Evolutionary conservation across 2,888 invertebrate genomes (phyloP).

Genomic region (Ptilodon capucinus): DNA sequence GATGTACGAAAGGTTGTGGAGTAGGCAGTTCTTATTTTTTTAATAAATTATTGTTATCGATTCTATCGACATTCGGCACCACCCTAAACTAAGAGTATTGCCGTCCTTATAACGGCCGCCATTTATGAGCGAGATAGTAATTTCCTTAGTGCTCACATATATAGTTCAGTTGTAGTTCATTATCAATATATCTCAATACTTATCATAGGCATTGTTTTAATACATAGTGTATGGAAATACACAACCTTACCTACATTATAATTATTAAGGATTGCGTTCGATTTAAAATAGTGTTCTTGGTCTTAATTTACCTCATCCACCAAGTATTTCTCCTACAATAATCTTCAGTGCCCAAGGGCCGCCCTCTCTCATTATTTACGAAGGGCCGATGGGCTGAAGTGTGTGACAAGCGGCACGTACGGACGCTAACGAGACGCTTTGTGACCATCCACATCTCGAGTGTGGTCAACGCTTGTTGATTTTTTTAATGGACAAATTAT

Average conservation of each 20-base stretch:
- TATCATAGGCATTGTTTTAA: no score
- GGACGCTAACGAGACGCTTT: constrained; percentile 81
- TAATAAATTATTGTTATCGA: no score
- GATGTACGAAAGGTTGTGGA: constrained; percentile 37
- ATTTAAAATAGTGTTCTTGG: no score
- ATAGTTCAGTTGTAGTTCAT: no score
- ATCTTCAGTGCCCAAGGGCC: constrained; percentile 51
- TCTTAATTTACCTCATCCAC: constrained; percentile 43
- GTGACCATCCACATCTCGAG: constrained; percentile 74
- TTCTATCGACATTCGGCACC: no score
- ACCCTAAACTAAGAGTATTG: background rate
- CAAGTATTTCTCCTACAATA: constrained; percentile 32
- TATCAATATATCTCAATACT: no score
- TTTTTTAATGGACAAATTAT: constrained; percentile 81
- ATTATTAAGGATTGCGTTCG: no score
- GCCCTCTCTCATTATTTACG: constrained; percentile 80
- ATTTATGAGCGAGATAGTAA: no score
- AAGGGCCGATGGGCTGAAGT: constrained; percentile 79
- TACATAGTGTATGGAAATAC: no score
- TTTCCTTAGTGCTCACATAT: no score
- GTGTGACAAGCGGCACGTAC: constrained; percentile 81
- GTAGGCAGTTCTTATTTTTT: constrained; percentile 11
- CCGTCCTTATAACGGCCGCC: no score
- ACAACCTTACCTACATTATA: no score
- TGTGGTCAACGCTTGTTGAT: constrained; percentile 77